Evolutionary conservation across 2,797 vertebrate genomes (phyloP), one percentile per base, ranked within the genome.

Genomic region (Brachyrhaphis roseni): DNA sequence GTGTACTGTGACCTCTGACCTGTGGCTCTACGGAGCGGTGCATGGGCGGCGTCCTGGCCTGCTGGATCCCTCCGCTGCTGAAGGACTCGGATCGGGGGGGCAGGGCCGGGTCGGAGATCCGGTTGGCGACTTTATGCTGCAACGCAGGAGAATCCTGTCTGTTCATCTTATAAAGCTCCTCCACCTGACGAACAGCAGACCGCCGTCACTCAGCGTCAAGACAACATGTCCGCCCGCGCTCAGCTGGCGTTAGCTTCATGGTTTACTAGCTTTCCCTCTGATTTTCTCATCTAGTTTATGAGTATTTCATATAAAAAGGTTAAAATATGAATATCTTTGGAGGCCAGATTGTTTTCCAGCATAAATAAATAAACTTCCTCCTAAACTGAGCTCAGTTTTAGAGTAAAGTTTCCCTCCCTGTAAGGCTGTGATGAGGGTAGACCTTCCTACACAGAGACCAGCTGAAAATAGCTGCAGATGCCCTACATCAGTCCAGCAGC

Each of bases 41-140:
- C 97, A 98, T 97, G 55, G 98, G 98, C 0, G 98, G 98, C 36
- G 98, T 99, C 77, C 98, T 94, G 75, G 97, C 97, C 53, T 97
- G 97, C 92, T 98, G 98, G 83, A 99, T 98, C 7, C 97, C 96
- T 2, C 97, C 97, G 72, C 98, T 98, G 95, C 98, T 98, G 95
- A 99, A 99, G 55, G 98, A 99, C 92, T 99, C 98, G 0, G 98
- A 99, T 16, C 98, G 97, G 0, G 98, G 98, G 0, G 98, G 98
- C 91, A 99, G 95, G 75, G 97, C 96, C 45, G 98, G 98, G 93
- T 99, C 98, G 0, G 98, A 99, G 92, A 99, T 98, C 88, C 98
- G 96, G 95, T 99, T 99, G 85, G 98, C 97, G 89, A 98, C 97
- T 89, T 99, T 99, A 80, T 99, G 98, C 87, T 98, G 97, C 95